Evolutionary conservation across 2,797 vertebrate genomes (phyloP), one percentile per base, ranked within the genome.

Genomic region (Carduelis carduelis): DNA sequence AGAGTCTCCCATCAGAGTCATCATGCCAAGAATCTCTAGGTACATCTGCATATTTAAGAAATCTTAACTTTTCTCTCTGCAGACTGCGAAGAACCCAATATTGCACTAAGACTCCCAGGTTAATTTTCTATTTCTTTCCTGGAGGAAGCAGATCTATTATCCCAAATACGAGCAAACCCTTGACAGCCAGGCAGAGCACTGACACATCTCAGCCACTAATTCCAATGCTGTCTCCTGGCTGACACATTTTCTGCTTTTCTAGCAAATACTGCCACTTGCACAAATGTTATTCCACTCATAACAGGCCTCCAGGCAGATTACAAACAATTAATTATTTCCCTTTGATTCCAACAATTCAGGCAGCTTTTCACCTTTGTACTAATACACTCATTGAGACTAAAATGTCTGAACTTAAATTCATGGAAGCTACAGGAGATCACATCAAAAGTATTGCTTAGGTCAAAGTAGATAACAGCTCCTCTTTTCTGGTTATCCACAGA

Each of bases 281-380:
- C n/a, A 80, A 72, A 66, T 84, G 32, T 43, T 89, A 83, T 63
- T 95, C 60, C 34, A 71, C 37, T 84, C 52, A 21, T 61, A 92
- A 82, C 30, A 84, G 57, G 69, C 81, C 70, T 76, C 24, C 66
- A 92, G 77, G 65, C 63, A 84, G 55, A 93, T 44, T 68, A 91
- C 34, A 91, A 92, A 77, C 69, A 44, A 74, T 69, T 92, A 90
- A 90, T 90, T 93, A 75, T 50, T 57, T 92, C 43, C 37, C 37
- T 91, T 87, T 81, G 79, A 89, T 95, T 89, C 49, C 37, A 91
- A 63, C 17, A 74, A 77, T 60, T 83, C 68, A 82, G 66, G 37
- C 52, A 83, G 64, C 52, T 95, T 91, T 92, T 74, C 65, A 91
- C 68, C 41, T 72, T 60, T 63, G 13, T 87, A 70, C 41, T 80